Percentiles rank a stretch among this genome's conserved stretches.
Evolutionary conservation across 2,113 vertebrate species (phyloP).

Genomic region (Menura novaehollandiae): DNA sequence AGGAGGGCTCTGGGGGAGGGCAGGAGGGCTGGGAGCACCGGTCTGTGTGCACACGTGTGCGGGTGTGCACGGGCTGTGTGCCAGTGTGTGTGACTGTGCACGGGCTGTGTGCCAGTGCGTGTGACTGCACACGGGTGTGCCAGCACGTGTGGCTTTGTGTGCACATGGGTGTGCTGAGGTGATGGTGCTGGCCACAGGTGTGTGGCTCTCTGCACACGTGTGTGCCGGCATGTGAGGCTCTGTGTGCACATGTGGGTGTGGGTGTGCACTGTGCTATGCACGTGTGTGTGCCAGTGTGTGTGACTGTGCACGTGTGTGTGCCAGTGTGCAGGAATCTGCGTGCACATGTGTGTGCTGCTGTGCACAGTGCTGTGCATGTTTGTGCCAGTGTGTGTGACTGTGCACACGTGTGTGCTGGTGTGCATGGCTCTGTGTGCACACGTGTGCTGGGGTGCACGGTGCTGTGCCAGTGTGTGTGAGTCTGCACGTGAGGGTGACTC

Average conservation of each 20-base stretch:
- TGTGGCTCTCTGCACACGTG: neutral
- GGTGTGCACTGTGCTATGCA: neutral
- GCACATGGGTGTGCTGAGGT: no score
- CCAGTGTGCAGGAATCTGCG: accelerated
- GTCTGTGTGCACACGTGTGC: neutral
- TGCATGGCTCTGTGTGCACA: neutral
- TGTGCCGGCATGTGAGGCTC: neutral
- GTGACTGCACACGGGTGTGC: no score
- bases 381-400: neutral
- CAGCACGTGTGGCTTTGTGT: neutral
- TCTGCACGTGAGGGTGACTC: no score
- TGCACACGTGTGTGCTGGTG: neutral
- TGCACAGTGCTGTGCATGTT: neutral
- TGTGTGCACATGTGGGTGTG: no score
- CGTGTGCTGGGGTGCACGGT: neutral
- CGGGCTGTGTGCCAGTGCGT: no score
- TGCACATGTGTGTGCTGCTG: neutral
- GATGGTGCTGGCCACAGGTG: no score
- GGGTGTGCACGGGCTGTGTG: neutral
- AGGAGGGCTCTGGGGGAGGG: neutral
- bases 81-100: neutral
- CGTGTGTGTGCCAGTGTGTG: no score
- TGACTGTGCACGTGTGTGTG: neutral
- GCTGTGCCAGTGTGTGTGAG: neutral
- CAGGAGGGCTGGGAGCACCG: neutral